Base-by-base conservation (phyloP, 2,888 invertebrate species). In the Steromphala cineraria region DNA sequence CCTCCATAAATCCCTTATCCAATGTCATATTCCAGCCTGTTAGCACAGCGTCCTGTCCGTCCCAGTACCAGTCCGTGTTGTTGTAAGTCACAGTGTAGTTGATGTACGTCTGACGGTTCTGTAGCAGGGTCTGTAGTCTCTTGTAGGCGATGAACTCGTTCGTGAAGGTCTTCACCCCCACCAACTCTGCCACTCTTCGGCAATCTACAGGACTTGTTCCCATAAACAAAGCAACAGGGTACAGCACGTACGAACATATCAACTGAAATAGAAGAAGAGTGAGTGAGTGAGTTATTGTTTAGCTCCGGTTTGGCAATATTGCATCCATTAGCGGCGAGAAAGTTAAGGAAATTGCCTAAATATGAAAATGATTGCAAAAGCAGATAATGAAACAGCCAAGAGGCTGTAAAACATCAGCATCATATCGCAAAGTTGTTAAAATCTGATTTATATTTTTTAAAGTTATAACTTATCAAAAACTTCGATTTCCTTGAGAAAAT, bases 131-230 rank as follows among this genome's bases (percentile, higher is more conserved):
- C 56, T 76, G 53, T 8, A 76, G 76, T 10, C 24, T 17, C 31
- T 96, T 94, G 92, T 97, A 98, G 0, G 98, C 98, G 0, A 98
- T 96, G 92, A 98, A 98, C 93, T 98, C 98, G 91, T 98, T 98
- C 15, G 98, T 95, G 19, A 97, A 96, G 0, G 97, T 97, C 94
- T 99, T 99, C 31, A 98, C 94, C 0, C 98, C 98, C 62, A 98
- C 96, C 7, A 98, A 94, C 55, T 95, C 95, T 0, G 96, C 98
- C 0, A 98, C 97, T 28, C 94, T 92, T 89, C 96, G 95, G 86
- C 96, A 96, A 86, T 97, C 96, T 0, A 95, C 94, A 75, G 91
- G 87, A 15, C 92, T 92, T 0, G 94, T 94, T 5, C 95, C 99
- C 96, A 99, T 97, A 19, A 97, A 92, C 95, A 96, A 97, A 77